Conservation (phyloP, 2,888 invertebrate species). For the Drosophila testacea region DNA sequence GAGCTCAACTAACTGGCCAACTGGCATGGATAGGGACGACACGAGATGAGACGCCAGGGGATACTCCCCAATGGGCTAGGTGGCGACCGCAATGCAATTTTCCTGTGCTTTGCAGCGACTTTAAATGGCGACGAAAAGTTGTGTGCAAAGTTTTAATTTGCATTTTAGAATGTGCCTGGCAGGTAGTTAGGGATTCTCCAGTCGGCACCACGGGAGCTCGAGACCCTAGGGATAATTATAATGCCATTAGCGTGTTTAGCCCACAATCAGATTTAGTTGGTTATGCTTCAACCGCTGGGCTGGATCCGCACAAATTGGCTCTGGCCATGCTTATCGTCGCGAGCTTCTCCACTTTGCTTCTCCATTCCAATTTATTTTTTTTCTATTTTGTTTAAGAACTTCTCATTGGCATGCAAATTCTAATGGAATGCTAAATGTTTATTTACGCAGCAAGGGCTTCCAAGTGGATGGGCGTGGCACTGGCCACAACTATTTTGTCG, state of each 20-base stretch:
- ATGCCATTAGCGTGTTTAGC: slow-evolving; percentile 81
- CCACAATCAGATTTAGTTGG: slow-evolving; percentile 72
- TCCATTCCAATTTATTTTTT: background rate
- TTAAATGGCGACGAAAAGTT: slow-evolving; percentile 70
- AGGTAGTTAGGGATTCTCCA: slow-evolving; percentile 19
- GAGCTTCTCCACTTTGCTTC: slow-evolving; percentile 1
- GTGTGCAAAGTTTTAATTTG: slow-evolving; percentile 69
- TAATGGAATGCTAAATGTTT: slow-evolving; percentile 78
- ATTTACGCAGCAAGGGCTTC: slow-evolving; percentile 64
- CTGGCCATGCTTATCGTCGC: slow-evolving; percentile 48
- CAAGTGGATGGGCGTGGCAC: slow-evolving; percentile 59
- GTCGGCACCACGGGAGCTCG: slow-evolving; percentile 13
- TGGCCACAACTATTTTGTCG: slow-evolving; percentile 68
- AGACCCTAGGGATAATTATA: slow-evolving; percentile 73
- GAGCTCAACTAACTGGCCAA: slow-evolving; percentile 38
- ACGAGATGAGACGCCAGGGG: slow-evolving; percentile 1
- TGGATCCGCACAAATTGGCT: slow-evolving; percentile 64
- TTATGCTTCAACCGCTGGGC: slow-evolving; percentile 20
- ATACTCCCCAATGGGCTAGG: slow-evolving; percentile 1
- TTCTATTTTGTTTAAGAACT: slow-evolving; percentile 16
- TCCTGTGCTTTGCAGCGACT: slow-evolving; percentile 49
- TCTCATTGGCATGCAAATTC: slow-evolving; percentile 61
- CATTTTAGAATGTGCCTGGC: slow-evolving; percentile 60
- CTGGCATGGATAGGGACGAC: background rate
- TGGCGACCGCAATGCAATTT: slow-evolving; percentile 70